Percentiles rank a stretch among this genome's conserved stretches.
These are phyloP conservation scores for Neuroscelio doddi DNA, from an alignment of 2,888 invertebrate species.

Conservation along the genomic window DNA sequence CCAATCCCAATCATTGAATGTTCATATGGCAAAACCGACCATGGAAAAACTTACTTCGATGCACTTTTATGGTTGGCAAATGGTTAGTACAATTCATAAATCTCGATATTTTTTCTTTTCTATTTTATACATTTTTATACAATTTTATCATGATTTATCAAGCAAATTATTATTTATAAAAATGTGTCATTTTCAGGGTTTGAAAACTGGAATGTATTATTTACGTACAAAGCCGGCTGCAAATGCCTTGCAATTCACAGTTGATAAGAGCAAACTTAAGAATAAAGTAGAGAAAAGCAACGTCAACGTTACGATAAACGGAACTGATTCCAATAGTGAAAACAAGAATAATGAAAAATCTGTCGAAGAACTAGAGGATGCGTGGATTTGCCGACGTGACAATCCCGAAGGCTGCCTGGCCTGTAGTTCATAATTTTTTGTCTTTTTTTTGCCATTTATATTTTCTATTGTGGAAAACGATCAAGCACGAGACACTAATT, in stretches of 20 bases:
- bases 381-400: constrained; percentile 87
- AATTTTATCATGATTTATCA: no score
- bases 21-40: constrained; percentile 96
- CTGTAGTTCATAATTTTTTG: constrained; percentile 75
- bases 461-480: no score
- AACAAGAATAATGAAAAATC: not conserved
- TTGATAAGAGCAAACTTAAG: constrained; percentile 85
- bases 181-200: constrained; percentile 76
- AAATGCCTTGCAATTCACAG: constrained; percentile 97
- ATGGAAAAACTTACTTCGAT: constrained; percentile 96
- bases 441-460: no score
- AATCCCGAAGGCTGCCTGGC: constrained; percentile 91
- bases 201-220: constrained; percentile 99
- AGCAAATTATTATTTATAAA: no score
- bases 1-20: constrained; percentile 98
- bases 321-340: constrained; percentile 25
- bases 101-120: not conserved
- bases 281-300: constrained; percentile 28
- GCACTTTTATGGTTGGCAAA: constrained; percentile 98
- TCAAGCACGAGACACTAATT: no score
- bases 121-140: constrained; percentile 11
- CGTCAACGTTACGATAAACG: not conserved
- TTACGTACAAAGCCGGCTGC: constrained; percentile 96
- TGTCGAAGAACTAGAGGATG: constrained; percentile 76
- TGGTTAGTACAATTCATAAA: constrained; percentile 66